Conservation (phyloP, 2,888 invertebrate species). For the Ophion obscuratus region DNA sequence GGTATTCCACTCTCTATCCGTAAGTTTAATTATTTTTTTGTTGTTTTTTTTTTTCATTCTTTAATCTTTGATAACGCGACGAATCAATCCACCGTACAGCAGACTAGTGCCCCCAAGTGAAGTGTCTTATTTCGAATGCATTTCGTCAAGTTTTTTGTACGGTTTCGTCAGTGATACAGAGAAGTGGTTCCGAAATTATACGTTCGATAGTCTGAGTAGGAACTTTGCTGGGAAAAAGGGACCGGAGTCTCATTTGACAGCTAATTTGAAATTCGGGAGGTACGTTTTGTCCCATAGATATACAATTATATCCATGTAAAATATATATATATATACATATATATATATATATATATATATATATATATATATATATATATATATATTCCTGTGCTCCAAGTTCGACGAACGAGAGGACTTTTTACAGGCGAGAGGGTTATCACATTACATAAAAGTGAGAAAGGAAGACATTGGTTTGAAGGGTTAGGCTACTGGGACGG, state of each 20-base stretch:
- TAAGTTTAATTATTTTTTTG: neutral
- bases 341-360: too few species aligned
- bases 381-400: neutral
- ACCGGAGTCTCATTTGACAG: neutral
- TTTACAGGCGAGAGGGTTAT: slow-evolving; percentile 12
- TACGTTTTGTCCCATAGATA: neutral
- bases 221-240: neutral
- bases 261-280: neutral
- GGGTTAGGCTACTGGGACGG: too few species aligned
- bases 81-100: neutral
- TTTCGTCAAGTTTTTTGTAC: neutral
- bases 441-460: slow-evolving; percentile 19
- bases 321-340: too few species aligned
- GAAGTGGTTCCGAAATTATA: neutral
- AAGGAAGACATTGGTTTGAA: neutral
- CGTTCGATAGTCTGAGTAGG: neutral
- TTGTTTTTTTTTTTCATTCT: too few species aligned
- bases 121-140: neutral
- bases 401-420: neutral
- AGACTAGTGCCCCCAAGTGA: neutral
- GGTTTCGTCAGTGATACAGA: neutral
- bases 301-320: neutral
- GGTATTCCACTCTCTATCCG: neutral
- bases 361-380: neutral
- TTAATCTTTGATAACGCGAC: neutral